These are phyloP conservation scores for Leguminivora glycinivorella DNA, from an alignment of 1,140 invertebrate species.

Conservation along the genomic window DNA sequence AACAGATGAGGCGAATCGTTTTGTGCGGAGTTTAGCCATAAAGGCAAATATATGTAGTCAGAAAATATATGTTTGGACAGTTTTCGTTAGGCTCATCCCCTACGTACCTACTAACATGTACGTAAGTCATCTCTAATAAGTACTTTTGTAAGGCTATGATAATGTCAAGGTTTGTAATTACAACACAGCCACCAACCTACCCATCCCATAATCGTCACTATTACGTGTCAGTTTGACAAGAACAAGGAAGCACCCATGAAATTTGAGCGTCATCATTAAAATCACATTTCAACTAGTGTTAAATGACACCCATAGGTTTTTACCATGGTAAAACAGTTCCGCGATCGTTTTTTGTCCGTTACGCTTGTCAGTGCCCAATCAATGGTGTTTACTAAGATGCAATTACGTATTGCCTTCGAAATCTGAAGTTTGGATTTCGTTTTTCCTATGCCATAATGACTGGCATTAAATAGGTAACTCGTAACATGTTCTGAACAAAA, in stretches of 20 bases:
- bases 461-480: not conserved
- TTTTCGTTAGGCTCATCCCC: no score
- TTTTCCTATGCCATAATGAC: not conserved
- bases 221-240: conserved; percentile 2
- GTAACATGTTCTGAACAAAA: no score
- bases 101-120: not conserved
- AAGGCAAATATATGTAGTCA: no score
- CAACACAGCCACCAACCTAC: not conserved
- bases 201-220: not conserved
- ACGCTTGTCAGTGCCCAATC: not conserved
- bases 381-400: not conserved
- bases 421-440: conserved; percentile 11
- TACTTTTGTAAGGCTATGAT: not conserved
- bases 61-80: no score
- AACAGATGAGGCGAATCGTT: no score
- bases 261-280: conserved; percentile 5
- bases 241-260: not conserved
- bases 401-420: not conserved
- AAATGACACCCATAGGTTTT: conserved; percentile 8
- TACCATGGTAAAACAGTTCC: not conserved
- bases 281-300: conserved; percentile 16
- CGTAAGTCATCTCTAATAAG: not conserved
- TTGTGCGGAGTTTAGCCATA: no score
- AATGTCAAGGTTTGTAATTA: not conserved
- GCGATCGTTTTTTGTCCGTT: conserved; percentile 4